Conservation (phyloP, 2,888 invertebrate species). For the Apocheima hispidaria region DNA sequence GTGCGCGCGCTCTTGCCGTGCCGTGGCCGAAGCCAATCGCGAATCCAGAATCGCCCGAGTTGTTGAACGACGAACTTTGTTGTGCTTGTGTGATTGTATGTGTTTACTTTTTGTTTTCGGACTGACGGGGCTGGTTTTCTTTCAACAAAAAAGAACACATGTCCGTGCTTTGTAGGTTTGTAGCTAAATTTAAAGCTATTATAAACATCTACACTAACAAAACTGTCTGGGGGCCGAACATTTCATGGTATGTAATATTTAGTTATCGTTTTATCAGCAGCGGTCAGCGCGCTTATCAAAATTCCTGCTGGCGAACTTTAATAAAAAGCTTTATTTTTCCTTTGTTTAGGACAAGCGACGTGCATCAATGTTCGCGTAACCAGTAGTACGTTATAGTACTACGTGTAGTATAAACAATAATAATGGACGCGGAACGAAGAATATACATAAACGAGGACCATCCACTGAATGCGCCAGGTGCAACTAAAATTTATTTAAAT, state of each 20-base stretch:
- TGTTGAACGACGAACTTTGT: slow-evolving; percentile 54
- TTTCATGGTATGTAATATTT: slow-evolving; percentile 57
- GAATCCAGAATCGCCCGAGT: slow-evolving; percentile 27
- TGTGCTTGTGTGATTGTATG: too few relatives aligned
- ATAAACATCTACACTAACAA: neutral
- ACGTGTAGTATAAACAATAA: slow-evolving; percentile 51
- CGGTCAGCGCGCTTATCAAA: slow-evolving; percentile 62
- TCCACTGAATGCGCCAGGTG: slow-evolving; percentile 75
- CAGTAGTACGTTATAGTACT: slow-evolving; percentile 56
- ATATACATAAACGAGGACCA: slow-evolving; percentile 75
- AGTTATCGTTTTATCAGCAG: slow-evolving; percentile 66
- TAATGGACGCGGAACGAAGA: slow-evolving; percentile 78
- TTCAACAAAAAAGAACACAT: slow-evolving; percentile 39
- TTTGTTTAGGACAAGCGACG: slow-evolving; percentile 80
- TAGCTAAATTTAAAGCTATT: neutral
- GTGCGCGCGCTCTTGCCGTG: slow-evolving; percentile 62
- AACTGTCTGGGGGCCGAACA: slow-evolving; percentile 9
- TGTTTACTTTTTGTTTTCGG: slow-evolving; percentile 64
- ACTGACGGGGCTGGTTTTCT: slow-evolving; percentile 51
- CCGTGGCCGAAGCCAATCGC: slow-evolving; percentile 46
- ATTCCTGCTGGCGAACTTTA: slow-evolving; percentile 70
- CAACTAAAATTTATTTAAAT: slow-evolving; percentile 79
- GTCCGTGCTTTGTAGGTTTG: slow-evolving; percentile 17
- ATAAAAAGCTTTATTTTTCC: slow-evolving; percentile 73
- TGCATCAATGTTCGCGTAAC: slow-evolving; percentile 66